Percentiles rank a stretch among this genome's conserved stretches.
Evolutionary conservation across 2,888 invertebrate genomes (phyloP).

Genomic region (Oxyteleia sp.): DNA sequence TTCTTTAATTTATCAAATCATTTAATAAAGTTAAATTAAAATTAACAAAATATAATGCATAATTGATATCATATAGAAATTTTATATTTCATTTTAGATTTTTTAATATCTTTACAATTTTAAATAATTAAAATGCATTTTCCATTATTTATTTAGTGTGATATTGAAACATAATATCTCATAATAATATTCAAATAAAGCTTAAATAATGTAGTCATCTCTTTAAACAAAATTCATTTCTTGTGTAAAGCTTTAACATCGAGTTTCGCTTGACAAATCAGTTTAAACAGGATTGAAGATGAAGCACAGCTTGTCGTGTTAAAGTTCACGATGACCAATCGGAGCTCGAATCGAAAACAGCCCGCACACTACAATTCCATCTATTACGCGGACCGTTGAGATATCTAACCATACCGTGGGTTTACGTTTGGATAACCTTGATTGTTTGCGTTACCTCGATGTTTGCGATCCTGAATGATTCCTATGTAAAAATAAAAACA

Average conservation of each 20-base stretch:
- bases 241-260: background rate
- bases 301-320: background rate
- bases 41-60: no score
- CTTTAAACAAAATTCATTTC: no score
- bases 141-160: no score
- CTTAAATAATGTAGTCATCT: no score
- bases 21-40: no score
- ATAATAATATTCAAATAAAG: no score
- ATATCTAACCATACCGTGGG: constrained; percentile 19
- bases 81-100: no score
- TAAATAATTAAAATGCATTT: no score
- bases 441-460: background rate
- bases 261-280: background rate
- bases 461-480: background rate
- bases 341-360: constrained; percentile 8
- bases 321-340: constrained; percentile 19
- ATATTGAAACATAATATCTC: no score
- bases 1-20: no score
- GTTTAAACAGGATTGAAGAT: background rate
- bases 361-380: background rate
- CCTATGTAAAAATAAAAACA: constrained; percentile 5
- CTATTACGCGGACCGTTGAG: background rate
- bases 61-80: no score
- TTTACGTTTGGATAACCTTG: constrained; percentile 20
- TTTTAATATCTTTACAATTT: no score